Conservation (phyloP, 2,113 vertebrate genomes). For the Emydocephalus ijimae region DNA sequence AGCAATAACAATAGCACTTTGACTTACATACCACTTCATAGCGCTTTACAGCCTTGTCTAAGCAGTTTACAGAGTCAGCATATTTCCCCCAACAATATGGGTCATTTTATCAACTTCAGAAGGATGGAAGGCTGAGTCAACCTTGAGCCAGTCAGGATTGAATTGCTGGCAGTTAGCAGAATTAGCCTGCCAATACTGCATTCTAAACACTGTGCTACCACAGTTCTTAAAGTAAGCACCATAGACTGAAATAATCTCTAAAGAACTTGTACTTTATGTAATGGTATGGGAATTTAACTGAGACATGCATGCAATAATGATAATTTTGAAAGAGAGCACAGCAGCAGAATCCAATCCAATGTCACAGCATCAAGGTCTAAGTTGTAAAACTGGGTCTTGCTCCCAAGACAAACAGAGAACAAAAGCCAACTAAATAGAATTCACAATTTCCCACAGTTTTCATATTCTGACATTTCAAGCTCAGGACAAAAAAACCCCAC, state of each 20-base stretch:
- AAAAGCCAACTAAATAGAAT: not conserved
- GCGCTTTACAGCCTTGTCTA: too few relatives aligned
- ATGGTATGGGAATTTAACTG: not conserved
- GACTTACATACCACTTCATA: too few relatives aligned
- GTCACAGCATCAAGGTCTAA: not conserved
- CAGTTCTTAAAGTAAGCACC: not conserved
- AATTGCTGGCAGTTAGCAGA: too few relatives aligned
- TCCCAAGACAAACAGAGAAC: not conserved
- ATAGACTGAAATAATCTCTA: not conserved
- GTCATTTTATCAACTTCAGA: too few relatives aligned
- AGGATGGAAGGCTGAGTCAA: too few relatives aligned
- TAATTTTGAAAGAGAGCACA: not conserved
- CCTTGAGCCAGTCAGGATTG: too few relatives aligned
- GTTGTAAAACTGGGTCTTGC: not conserved
- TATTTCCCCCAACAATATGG: too few relatives aligned
- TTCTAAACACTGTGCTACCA: too few relatives aligned
- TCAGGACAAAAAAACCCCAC: not conserved
- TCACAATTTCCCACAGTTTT: not conserved
- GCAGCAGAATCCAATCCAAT: not conserved
- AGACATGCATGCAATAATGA: not conserved
- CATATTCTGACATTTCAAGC: not conserved
- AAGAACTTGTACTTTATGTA: not conserved
- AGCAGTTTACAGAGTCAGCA: too few relatives aligned
- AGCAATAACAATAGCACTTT: too few relatives aligned
- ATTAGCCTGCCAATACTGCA: too few relatives aligned